Conservation (phyloP, 2,113 vertebrate species). For the Erinaceus europaeus region DNA sequence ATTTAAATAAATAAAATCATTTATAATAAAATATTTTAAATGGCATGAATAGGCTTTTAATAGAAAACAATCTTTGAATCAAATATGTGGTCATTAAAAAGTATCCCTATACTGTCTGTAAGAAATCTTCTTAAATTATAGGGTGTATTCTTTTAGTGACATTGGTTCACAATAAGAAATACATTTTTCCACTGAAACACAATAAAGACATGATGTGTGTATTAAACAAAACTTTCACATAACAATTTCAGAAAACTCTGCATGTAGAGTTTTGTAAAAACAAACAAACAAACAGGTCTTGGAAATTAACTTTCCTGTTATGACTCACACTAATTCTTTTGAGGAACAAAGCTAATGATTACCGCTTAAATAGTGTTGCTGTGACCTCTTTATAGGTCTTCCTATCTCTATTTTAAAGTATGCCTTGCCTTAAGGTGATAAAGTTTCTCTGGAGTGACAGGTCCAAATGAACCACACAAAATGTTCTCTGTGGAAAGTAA, state of each 20-base stretch:
- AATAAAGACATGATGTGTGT: background rate
- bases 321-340: conserved; percentile 8
- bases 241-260: background rate
- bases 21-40: too few species aligned
- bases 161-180: conserved; percentile 1
- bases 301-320: background rate
- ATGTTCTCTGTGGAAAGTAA: background rate
- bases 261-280: background rate
- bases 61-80: conserved; percentile 11
- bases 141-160: too few species aligned
- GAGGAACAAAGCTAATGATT: conserved; percentile 23
- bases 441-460: background rate
- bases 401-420: background rate
- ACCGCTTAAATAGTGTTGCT: background rate
- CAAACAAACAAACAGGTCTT: background rate
- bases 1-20: background rate
- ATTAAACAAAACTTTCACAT: background rate
- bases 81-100: conserved; percentile 16
- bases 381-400: background rate
- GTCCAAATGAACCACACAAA: background rate
- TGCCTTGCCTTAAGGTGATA: background rate
- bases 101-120: background rate
- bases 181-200: background rate
- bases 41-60: too few species aligned
- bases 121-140: too few species aligned